Percentiles rank a stretch among this genome's conserved stretches.
phyloP scores from a whole-genome alignment of 2,113 vertebrate genomes.

The Sinocyclocheilus maitianheensis region DNA sequence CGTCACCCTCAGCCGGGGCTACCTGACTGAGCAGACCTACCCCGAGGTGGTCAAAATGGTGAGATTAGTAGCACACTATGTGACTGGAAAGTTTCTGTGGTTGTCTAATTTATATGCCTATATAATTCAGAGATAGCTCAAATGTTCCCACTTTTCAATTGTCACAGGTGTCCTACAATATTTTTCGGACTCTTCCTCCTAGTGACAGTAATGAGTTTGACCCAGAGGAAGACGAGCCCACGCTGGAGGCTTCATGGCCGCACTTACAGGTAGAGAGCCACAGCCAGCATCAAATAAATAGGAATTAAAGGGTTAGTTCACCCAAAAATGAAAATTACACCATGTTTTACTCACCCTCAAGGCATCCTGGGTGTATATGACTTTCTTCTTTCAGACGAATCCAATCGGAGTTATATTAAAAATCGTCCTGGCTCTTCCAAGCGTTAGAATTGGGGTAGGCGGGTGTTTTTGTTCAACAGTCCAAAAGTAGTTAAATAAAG shows the following conservation, averaged over 20 bases:
- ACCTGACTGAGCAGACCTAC: conserved; percentile 99
- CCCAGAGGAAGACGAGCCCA: conserved; percentile 98
- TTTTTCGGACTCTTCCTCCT: conserved; percentile 98
- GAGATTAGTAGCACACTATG: conserved; percentile 59
- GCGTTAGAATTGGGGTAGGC: too few relatives aligned
- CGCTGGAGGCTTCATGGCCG: conserved; percentile 97
- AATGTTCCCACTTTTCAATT: background rate
- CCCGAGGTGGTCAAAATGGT: conserved; percentile 99
- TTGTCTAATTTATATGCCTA: background rate
- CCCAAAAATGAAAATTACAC: too few relatives aligned
- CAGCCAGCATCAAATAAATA: background rate
- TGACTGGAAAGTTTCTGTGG: background rate
- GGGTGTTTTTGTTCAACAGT: too few relatives aligned
- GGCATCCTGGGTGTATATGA: too few relatives aligned
- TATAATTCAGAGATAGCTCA: background rate
- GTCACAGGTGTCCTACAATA: conserved; percentile 94
- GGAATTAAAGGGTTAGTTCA: too few relatives aligned
- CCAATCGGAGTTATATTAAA: too few relatives aligned
- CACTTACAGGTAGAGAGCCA: conserved; percentile 88
- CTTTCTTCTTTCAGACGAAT: too few relatives aligned
- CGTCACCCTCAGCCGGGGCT: conserved; percentile 98
- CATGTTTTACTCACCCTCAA: too few relatives aligned
- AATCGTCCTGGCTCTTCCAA: too few relatives aligned
- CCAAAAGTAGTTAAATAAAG: too few relatives aligned
- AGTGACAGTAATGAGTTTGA: conserved; percentile 99